Evolutionary conservation across 2,888 invertebrate genomes (phyloP).

Genomic region (Temnothorax rugatulus): DNA sequence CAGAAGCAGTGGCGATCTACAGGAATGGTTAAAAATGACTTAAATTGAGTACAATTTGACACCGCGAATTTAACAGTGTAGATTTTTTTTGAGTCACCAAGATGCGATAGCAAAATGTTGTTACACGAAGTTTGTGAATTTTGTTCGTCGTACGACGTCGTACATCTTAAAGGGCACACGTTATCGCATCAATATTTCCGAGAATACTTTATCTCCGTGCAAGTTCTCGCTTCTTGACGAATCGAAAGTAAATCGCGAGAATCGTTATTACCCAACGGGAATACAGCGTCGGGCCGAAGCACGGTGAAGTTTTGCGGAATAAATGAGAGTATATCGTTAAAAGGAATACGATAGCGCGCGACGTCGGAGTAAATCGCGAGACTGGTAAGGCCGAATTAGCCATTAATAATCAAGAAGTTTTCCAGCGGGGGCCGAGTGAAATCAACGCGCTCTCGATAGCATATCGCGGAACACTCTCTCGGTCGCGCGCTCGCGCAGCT

Average conservation of each 20-base stretch:
- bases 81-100: too few relatives aligned
- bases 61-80: too few relatives aligned
- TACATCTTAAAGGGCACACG: not conserved
- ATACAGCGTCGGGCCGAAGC: not conserved
- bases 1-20: too few relatives aligned
- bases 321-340: slow-evolving; percentile 16
- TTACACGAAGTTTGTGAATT: not conserved
- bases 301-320: not conserved
- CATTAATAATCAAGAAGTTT: slow-evolving; percentile 48
- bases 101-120: too few relatives aligned
- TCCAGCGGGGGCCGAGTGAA: slow-evolving; percentile 26
- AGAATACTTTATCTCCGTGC: not conserved
- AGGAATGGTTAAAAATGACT: too few relatives aligned
- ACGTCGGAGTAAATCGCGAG: not conserved
- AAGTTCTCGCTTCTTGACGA: not conserved
- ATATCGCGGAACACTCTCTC: not conserved
- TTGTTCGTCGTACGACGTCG: not conserved
- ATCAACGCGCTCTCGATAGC: slow-evolving; percentile 36
- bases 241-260: slow-evolving; percentile 3
- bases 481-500: not conserved
- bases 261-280: not conserved
- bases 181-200: not conserved
- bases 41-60: too few relatives aligned
- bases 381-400: slow-evolving; percentile 21
- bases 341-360: slow-evolving; percentile 15